These are phyloP conservation scores for Psophia crepitans DNA, from an alignment of 2,113 vertebrate genomes.

Conservation along the genomic window DNA sequence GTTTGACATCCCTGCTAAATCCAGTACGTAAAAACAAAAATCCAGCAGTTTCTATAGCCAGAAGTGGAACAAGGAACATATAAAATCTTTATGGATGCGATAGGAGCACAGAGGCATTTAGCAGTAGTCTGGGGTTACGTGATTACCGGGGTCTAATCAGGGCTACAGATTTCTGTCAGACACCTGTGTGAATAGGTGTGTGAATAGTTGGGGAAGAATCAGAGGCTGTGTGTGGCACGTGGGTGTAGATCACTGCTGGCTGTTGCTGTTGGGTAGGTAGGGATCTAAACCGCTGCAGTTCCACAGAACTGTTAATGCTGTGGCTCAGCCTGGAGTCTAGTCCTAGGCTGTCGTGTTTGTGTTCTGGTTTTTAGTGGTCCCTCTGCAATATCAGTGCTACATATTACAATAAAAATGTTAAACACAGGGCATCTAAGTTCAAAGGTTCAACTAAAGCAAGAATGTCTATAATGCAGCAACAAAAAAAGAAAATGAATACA, in stretches of 20 bases:
- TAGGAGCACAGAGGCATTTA: neutral
- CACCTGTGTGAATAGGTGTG: neutral
- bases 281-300: neutral
- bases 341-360: neutral
- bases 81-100: neutral
- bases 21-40: neutral
- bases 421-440: neutral
- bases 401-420: neutral
- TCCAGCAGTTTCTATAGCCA: neutral
- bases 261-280: neutral
- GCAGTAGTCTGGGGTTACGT: neutral
- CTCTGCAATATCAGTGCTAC: neutral
- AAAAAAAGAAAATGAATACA: neutral
- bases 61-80: neutral
- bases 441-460: neutral
- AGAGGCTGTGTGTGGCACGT: fast-evolving
- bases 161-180: neutral
- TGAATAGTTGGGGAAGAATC: neutral
- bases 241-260: neutral
- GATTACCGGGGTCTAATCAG: neutral
- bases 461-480: neutral
- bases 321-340: neutral
- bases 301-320: neutral
- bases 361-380: neutral
- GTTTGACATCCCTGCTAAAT: neutral